phyloP scores from a whole-genome alignment of 2,888 invertebrate species.

The Hofmannophila pseudospretella region DNA sequence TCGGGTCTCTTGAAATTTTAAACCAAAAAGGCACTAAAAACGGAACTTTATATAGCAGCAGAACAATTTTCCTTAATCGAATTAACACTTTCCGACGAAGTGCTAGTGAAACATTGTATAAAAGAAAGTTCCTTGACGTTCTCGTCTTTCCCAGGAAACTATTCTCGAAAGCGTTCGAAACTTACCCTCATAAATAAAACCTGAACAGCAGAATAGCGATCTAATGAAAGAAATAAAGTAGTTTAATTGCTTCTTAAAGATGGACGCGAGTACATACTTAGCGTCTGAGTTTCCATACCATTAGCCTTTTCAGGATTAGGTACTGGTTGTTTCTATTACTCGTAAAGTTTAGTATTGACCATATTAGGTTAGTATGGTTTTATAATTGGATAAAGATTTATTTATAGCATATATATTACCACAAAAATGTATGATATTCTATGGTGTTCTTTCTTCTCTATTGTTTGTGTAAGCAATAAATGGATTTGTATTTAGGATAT shows the following conservation, averaged over 20 bases:
- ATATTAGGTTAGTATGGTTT: no score
- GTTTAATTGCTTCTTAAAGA: slow-evolving; percentile 51
- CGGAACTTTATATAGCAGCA: slow-evolving; percentile 11
- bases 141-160: slow-evolving; percentile 7
- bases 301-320: slow-evolving; percentile 38
- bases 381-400: no score
- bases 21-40: background rate
- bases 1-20: no score
- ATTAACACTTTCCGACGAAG: slow-evolving; percentile 44
- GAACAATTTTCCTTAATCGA: slow-evolving; percentile 43
- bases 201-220: slow-evolving; percentile 35
- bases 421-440: no score
- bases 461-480: no score
- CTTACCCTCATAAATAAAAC: slow-evolving; percentile 43
- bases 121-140: slow-evolving; percentile 11
- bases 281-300: slow-evolving; percentile 22
- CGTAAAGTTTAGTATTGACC: slow-evolving; percentile 4
- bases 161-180: slow-evolving; percentile 26
- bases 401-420: no score
- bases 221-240: slow-evolving; percentile 56
- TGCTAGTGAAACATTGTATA: slow-evolving; percentile 18
- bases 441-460: no score
- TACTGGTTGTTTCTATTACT: slow-evolving; percentile 18
- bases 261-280: slow-evolving; percentile 26
- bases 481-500: no score